Percentiles rank a stretch among this genome's conserved stretches.
These are phyloP conservation scores for Volucella bombylans DNA, from an alignment of 2,888 invertebrate genomes.

Conservation along the genomic window DNA sequence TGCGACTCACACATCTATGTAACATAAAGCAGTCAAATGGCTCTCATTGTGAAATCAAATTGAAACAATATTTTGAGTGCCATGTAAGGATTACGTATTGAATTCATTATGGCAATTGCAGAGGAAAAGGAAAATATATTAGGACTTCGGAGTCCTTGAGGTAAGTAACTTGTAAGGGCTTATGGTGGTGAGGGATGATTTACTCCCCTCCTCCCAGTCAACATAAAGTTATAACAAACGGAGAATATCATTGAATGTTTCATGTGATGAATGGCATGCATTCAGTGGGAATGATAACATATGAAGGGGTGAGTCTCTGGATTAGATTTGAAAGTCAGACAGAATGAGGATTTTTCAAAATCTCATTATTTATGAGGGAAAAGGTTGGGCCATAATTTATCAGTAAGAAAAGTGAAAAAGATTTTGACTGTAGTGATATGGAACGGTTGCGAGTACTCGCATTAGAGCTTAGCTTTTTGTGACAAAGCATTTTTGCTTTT, in stretches of 20 bases:
- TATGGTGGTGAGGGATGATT: neutral
- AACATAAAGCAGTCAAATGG: slow-evolving; percentile 2
- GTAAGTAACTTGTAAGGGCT: slow-evolving; percentile 30
- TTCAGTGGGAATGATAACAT: slow-evolving; percentile 11
- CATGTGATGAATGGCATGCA: slow-evolving; percentile 19
- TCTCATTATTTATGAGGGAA: slow-evolving; percentile 5
- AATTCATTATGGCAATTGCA: slow-evolving; percentile 23
- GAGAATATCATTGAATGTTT: slow-evolving; percentile 26
- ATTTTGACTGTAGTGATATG: too few relatives aligned
- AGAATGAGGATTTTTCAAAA: slow-evolving; percentile 7
- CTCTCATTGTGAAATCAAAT: slow-evolving; percentile 17
- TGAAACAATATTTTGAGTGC: slow-evolving; percentile 37
- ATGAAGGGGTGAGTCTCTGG: neutral
- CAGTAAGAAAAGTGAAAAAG: too few relatives aligned
- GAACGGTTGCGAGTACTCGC: too few relatives aligned
- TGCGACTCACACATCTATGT: neutral
- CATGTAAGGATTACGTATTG: slow-evolving; percentile 30
- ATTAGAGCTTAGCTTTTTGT: too few relatives aligned
- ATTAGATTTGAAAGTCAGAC: neutral
- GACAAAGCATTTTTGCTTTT: too few relatives aligned
- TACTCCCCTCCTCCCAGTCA: neutral
- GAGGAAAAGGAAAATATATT: neutral
- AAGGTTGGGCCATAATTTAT: too few relatives aligned
- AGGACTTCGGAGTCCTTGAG: neutral
- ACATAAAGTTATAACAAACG: neutral